Evolutionary conservation across 2,113 vertebrate genomes (phyloP).

Genomic region (Engystomops pustulosus): DNA sequence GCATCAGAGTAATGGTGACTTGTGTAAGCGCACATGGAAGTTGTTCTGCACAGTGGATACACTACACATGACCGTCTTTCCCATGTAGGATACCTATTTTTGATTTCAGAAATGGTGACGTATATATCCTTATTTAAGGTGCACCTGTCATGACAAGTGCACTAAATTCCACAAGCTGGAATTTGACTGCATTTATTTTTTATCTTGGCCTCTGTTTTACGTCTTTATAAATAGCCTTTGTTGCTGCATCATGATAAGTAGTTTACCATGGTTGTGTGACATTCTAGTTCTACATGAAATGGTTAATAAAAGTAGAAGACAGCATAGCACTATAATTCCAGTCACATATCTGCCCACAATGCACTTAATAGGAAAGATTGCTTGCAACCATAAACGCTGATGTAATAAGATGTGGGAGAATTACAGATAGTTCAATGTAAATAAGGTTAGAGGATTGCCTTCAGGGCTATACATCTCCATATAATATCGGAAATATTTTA

Average conservation of each 20-base stretch:
- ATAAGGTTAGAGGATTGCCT: slow-evolving; percentile 3
- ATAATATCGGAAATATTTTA: neutral
- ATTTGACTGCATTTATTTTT: neutral
- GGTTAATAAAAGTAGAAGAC: neutral
- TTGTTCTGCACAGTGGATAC: neutral
- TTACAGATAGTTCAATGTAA: slow-evolving; percentile 14
- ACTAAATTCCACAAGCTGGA: neutral
- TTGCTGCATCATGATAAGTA: neutral
- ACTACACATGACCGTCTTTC: neutral
- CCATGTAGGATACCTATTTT: neutral
- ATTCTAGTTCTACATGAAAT: neutral
- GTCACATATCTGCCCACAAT: neutral
- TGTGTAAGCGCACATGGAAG: too few species aligned
- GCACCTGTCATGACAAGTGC: neutral
- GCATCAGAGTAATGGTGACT: too few species aligned
- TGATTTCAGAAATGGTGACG: neutral
- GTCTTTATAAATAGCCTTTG: neutral
- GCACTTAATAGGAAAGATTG: neutral
- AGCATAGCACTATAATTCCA: neutral
- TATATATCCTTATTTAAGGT: neutral
- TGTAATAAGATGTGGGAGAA: slow-evolving; percentile 27
- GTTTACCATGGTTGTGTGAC: neutral
- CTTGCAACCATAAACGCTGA: slow-evolving; percentile 1
- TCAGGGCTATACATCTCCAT: neutral
- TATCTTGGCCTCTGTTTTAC: too few species aligned